Evolutionary conservation across 2,888 invertebrate species (phyloP), one percentile per base, ranked within the genome.

Genomic region (Coleophora deauratella): DNA sequence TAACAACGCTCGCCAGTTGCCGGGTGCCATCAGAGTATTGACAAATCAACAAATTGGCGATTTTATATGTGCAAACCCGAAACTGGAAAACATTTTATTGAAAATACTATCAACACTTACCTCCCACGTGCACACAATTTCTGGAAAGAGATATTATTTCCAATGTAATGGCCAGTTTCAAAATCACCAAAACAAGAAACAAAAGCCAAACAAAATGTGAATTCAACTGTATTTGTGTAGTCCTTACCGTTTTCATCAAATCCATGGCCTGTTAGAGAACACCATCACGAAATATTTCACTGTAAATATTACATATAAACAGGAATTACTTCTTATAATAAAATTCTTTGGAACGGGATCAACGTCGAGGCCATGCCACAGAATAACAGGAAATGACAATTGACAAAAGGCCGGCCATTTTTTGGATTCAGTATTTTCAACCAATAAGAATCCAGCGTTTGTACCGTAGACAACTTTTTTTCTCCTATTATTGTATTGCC

Each of bases 101-200:
- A 52, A 66, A 69, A 64, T 72, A 69, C 72, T 74, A 75, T 64
- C 64, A 68, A 59, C 67, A 86, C 86, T 86, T 85, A 86, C 86
- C 86, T 85, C 79, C 68, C 79, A 77, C 80, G 81, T 77, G 79
- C 78, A 84, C 72, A 84, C 76, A 84, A 73, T 65, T 75, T 84
- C 85, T 85, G 85, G 74, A 86, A 86, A 86, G 77, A 86, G 85
- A 86, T 77, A 84, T 86, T 84, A 84, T 82, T 80, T 81, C 84
- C 80, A 80, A 85, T 82, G 79, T 84, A 86, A 85, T 86, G 86
- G 84, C 85, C 76, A 85, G 84, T 84, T 84, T 79, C 82, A 81
- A 81, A 75, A 81, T 82, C 77, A 85, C 80, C 86, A 86, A 84
- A 86, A 86, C 85, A 86, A 85, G 85, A 84, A 86, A 86, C 85